Evolutionary conservation across 2,888 invertebrate species (phyloP), one percentile per base, ranked within the genome.

Genomic region (Cryptosula pallasiana): DNA sequence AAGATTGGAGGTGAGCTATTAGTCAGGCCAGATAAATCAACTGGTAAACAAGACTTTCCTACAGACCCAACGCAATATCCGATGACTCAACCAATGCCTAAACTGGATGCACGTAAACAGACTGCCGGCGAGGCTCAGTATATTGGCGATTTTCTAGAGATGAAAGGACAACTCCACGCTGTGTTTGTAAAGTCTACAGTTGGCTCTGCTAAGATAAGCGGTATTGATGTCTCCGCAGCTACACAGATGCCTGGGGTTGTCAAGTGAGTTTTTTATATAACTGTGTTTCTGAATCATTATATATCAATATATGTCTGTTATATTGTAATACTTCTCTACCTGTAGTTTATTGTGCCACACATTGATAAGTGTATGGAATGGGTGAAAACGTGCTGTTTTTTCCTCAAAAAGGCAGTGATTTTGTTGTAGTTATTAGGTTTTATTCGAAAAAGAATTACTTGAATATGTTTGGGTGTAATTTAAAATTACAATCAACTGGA

Each of bases 71-170:
- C 86, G 35, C 80, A 90, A 27, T 92, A 90, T 88, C 93, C 93
- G 0, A 79, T 93, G n/a, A 90, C 90, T 75, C 87, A 92, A 79
- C 90, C 92, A 0, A 85, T 92, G 13, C 88, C 89, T 0, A 93
- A 94, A 82, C 76, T 91, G 35, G 92, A 92, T 84, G 90, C 90
- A 0, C 76, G 86, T 13, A 73, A 78, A 29, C 80, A 81, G 81
- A 77, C 80, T 0, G 74, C 79, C 77, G 94, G 94, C 0, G 92
- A 92, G 82, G 91, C 92, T 0, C 87, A 89, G 73, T 95, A 91
- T 83, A 86, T 90, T 25, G 90, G 91, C 80, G 94, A 94, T 81
- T 86, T 79, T 9, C 76, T 78, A 2, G 72, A 73, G 0, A 55
- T 69, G 70, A 88, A 88, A 0, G 87, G 89, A 74, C 91, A 93